phyloP scores from a whole-genome alignment of 2,113 vertebrate genomes.

The Helogale parvula region DNA sequence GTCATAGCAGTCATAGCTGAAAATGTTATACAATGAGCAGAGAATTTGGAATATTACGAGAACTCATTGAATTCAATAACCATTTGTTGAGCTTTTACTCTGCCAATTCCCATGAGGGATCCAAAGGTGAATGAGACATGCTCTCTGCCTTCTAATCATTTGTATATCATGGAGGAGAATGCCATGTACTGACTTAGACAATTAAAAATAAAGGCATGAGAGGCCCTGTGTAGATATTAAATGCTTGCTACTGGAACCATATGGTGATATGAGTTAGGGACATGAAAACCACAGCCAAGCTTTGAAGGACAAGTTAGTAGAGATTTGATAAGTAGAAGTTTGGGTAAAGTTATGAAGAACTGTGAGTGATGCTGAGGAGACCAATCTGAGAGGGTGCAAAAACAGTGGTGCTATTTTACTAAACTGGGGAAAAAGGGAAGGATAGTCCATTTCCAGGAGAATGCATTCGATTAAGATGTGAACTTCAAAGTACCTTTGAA shows the following conservation, averaged over 20 bases:
- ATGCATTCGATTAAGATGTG: not conserved
- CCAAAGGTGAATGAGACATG: not conserved
- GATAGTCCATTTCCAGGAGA: not conserved
- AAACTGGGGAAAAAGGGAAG: not conserved
- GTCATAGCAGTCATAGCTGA: constrained; percentile 22
- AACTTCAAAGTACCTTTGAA: not conserved
- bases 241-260: not conserved
- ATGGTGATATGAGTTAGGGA: not conserved
- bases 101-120: not conserved
- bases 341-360: not conserved
- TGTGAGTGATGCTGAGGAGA: not conserved
- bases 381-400: not conserved
- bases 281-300: not conserved
- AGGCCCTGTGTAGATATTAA: not conserved
- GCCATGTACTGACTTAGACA: not conserved
- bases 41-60: constrained; percentile 32
- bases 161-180: not conserved
- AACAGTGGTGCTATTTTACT: not conserved
- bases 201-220: not conserved
- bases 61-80: not conserved
- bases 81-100: constrained; percentile 27
- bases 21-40: constrained; percentile 10
- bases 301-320: not conserved
- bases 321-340: not conserved
- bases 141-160: not conserved